Evolutionary conservation across 2,113 vertebrate species (phyloP), one percentile per base, ranked within the genome.

Genomic region (Vireo altiloquus): DNA sequence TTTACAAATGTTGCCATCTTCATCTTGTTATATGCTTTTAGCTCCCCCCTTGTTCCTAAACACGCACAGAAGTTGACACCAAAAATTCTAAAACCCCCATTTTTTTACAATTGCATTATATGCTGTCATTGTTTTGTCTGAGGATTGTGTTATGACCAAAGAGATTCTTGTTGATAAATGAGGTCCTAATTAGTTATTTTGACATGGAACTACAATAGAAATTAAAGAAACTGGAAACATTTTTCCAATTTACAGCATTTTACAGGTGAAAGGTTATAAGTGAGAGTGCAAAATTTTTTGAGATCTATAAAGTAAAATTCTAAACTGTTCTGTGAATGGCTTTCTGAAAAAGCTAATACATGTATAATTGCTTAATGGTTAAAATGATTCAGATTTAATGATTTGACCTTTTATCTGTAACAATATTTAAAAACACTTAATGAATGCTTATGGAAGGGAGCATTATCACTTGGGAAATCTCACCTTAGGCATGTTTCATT

Each of bases 31-130:
- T 30, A 8, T 2, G 1, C 4, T 82, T 91, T 25, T 49, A 66
- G 7, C 10, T 59, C 6, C 22, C 13, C 1, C 2, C 6, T 39
- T 40, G 7, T 33, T 27, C 25, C 6, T 4, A 74, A 66, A 70
- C 4, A 31, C 3, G 4, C 2, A 15, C 8, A 52, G 3, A 81
- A 59, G 2, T 4, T 77, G 31, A 7, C 20, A 33, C 1, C 27
- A 27, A 77, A 72, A 76, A 46, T 33, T 61, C 35, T 61, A 11
- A 60, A 53, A 82, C 2, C 0, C 0, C 0, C 2, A 0, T 6
- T 50, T 71, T 75, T 72, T 71, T 9, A 30, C 1, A 69, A 37
- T 20, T 60, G 3, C 50, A 10, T 65, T 35, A 3, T 49, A 63
- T 30, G 59, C 1, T 33, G 5, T 49, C 8, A 10, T 17, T 59